Evolutionary conservation across 2,797 vertebrate species (phyloP).

Genomic region (Gymnocypris eckloni): DNA sequence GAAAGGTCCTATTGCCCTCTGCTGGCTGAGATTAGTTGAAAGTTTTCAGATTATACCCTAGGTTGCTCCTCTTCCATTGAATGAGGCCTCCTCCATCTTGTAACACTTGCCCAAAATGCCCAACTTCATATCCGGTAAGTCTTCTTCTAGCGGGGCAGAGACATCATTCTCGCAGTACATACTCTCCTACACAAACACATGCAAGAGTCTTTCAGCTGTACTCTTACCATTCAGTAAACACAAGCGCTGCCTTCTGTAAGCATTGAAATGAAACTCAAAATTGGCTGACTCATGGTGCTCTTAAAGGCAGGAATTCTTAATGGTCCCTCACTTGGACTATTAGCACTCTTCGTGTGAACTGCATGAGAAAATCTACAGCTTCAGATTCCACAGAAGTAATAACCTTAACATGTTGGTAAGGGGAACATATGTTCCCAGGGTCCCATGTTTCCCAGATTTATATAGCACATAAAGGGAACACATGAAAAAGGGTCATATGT

Average conservation of each 20-base stretch:
- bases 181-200: conserved; percentile 73
- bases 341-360: too few relatives aligned
- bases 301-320: too few relatives aligned
- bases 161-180: conserved; percentile 78
- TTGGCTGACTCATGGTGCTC: too few relatives aligned
- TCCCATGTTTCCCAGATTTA: not conserved
- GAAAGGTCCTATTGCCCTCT: conserved; percentile 40
- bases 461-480: not conserved
- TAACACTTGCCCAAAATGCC: conserved; percentile 72
- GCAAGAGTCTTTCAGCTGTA: conserved; percentile 9
- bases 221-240: not conserved
- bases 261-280: not conserved
- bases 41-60: conserved; percentile 53
- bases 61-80: conserved; percentile 59
- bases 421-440: not conserved
- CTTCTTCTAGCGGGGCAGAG: conserved; percentile 74
- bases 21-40: conserved; percentile 24
- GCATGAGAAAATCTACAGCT: not conserved
- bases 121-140: conserved; percentile 81
- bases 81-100: conserved; percentile 68
- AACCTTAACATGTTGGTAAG: too few relatives aligned
- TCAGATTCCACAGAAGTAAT: not conserved
- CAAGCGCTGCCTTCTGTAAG: not conserved
- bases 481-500: not conserved
- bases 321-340: too few relatives aligned